A percentile compares a stretch with the other conserved stretches of the same genome.
These are phyloP conservation scores for Patagioenas fasciata DNA, from an alignment of 2,113 vertebrate genomes.

Conservation along the genomic window DNA sequence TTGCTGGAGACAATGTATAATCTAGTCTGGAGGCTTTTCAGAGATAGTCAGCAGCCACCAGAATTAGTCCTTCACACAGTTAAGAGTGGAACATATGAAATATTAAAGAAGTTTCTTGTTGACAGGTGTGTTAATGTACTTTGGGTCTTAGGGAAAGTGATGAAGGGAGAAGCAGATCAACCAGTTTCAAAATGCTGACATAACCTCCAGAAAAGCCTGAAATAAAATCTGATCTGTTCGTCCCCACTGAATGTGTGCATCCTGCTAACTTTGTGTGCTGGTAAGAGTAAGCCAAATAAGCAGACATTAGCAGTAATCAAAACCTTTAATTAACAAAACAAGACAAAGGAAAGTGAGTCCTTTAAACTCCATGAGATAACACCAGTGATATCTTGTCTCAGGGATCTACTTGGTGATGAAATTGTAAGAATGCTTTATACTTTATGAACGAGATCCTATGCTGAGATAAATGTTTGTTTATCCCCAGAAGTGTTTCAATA, in stretches of 20 bases:
- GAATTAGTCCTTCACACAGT: not conserved
- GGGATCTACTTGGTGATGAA: not conserved
- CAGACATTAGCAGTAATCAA: not conserved
- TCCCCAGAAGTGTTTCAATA: not conserved
- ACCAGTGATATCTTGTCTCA: not conserved
- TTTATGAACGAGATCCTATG: not conserved
- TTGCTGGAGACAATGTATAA: not conserved
- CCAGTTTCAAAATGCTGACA: not conserved
- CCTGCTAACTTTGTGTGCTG: not conserved
- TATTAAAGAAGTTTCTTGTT: not conserved
- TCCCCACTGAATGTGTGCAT: not conserved
- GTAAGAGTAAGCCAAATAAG: not conserved
- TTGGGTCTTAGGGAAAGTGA: not conserved
- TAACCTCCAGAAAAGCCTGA: not conserved
- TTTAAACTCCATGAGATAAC: not conserved
- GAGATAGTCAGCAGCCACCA: not conserved
- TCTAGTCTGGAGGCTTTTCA: not conserved
- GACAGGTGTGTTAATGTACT: not conserved
- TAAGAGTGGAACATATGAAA: not conserved
- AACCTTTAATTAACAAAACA: not conserved
- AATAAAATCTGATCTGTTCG: not conserved
- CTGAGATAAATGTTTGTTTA: not conserved
- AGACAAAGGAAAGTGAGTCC: not conserved
- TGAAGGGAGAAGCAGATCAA: not conserved
- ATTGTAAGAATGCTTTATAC: not conserved